phyloP scores from a whole-genome alignment of 2,113 vertebrate species.

The Platysteira castanea region DNA sequence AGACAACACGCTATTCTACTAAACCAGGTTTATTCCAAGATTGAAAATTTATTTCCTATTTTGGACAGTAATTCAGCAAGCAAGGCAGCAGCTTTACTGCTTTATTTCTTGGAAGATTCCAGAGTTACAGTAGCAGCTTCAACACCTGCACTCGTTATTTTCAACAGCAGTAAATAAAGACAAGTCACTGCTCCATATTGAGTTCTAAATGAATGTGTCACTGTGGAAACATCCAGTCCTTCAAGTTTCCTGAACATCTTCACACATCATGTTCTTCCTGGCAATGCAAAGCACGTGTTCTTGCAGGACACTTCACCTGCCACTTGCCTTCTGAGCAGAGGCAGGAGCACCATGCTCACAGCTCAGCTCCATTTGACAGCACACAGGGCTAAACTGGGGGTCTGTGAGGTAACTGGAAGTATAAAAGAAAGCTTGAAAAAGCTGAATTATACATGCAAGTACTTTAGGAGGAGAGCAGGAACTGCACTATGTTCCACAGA shows the following conservation, averaged over 20 bases:
- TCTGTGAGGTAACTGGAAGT: neutral
- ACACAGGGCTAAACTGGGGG: neutral
- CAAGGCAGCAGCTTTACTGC: neutral
- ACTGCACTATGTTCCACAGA: neutral
- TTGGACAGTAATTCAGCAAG: neutral
- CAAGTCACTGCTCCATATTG: neutral
- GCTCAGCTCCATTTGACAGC: neutral
- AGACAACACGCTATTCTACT: neutral
- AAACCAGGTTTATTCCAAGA: neutral
- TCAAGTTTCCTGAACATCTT: neutral
- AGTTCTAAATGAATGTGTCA: neutral
- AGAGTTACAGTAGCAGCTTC: neutral
- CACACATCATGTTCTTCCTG: neutral
- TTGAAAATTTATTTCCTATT: neutral
- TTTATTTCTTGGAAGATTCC: neutral
- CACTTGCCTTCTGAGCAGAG: neutral
- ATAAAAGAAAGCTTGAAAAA: neutral
- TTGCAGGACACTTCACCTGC: neutral
- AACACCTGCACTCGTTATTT: neutral
- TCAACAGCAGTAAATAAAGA: neutral
- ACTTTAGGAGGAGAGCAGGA: neutral
- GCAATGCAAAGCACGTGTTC: neutral
- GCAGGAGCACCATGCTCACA: neutral
- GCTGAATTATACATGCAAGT: neutral
- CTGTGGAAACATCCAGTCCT: neutral